These are phyloP conservation scores for Drosophila grimshawi DNA, from an alignment of 1,140 invertebrate species.

Conservation along the genomic window DNA sequence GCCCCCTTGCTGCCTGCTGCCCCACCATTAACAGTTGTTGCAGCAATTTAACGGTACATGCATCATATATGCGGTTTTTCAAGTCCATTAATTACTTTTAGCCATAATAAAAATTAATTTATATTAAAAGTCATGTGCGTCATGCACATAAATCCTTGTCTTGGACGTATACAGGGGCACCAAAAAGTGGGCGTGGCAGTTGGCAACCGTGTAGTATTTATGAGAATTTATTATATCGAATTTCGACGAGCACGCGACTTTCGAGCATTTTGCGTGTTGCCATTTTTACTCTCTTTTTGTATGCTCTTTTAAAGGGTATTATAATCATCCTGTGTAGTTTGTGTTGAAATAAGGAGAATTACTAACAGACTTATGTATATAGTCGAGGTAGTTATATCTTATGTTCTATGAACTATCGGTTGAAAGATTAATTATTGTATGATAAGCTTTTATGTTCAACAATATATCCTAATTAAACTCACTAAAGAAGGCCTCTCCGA, in stretches of 20 bases:
- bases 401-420: too few species aligned
- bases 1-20: background rate
- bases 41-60: conserved; percentile 57
- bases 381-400: too few species aligned
- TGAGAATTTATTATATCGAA: conserved; percentile 78
- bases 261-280: conserved; percentile 47
- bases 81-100: conserved; percentile 81
- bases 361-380: too few species aligned
- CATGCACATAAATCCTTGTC: conserved; percentile 75
- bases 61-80: conserved; percentile 71
- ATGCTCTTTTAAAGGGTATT: background rate
- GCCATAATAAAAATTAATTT: conserved; percentile 81
- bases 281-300: conserved; percentile 12
- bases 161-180: conserved; percentile 42
- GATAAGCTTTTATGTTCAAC: too few species aligned
- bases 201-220: conserved; percentile 53
- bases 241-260: conserved; percentile 72
- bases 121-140: conserved; percentile 77
- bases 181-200: conserved; percentile 39
- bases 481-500: too few species aligned
- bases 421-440: too few species aligned
- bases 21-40: conserved; percentile 27
- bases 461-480: too few species aligned
- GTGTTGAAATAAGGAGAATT: too few species aligned
- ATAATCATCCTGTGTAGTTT: too few species aligned